Evolutionary conservation across 2,113 vertebrate genomes (phyloP), one percentile per base, ranked within the genome.

Genomic region (Fulmarus glacialis): DNA sequence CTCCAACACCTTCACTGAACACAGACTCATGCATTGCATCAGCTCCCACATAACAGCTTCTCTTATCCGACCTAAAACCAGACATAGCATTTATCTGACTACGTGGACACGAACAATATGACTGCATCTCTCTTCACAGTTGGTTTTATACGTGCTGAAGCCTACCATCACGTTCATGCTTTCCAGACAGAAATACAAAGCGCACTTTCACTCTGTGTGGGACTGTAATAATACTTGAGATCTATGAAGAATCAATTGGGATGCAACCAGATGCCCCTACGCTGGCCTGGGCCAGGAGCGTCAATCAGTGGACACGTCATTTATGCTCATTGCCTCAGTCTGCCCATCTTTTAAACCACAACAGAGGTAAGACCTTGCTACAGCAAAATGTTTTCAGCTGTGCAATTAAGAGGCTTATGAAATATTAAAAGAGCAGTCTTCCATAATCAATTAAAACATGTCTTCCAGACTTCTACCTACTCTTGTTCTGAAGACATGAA

Each of bases 121-220:
- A 67, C 8, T 29, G 50, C 9, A 59, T 67, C 50, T 63, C 55
- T 64, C 52, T 63, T 50, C 47, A 77, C 56, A 60, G 5, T 1
- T 52, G 59, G 8, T 17, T 84, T 59, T 48, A 10, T 7, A 20
- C 7, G 3, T 12, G 21, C 30, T 42, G 38, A 68, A 71, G 30
- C 29, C 58, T 34, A 64, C 27, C 43, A n/a, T 16, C 89, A 59
- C 3, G 0, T 34, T 59, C 32, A 7, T 15, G 42, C 55, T 62
- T 50, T 27, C 29, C 52, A 93, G 42, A 26, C 30, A 74, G 64
- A 58, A 71, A 84, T 3, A 89, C 6, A 52, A 77, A 83, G 30
- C 2, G 0, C 0, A 5, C 18, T 77, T 74, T 52, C 45, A 59
- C 47, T n/a, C 66, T 38, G 12, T 14, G 15, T 30, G 0, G 0